Evolutionary conservation across 2,888 invertebrate species (phyloP).

Genomic region (Syritta pipiens): DNA sequence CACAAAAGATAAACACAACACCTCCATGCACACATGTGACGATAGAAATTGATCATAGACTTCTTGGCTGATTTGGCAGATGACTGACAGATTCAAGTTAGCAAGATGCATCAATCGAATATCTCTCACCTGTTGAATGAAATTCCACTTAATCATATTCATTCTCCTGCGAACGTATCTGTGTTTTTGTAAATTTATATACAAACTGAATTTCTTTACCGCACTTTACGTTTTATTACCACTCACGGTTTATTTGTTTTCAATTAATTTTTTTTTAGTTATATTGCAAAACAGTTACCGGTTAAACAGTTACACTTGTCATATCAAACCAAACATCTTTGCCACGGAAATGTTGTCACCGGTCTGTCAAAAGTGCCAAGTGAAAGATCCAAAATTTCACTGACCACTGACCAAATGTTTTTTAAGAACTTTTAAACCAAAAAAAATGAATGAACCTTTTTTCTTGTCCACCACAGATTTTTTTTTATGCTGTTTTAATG

Average conservation of each 20-base stretch:
- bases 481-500: constrained; percentile 34
- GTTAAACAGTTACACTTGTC: constrained; percentile 29
- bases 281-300: constrained; percentile 21
- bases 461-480: not conserved
- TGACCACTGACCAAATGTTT: not conserved
- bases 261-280: not conserved
- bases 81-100: not conserved
- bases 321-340: constrained; percentile 36
- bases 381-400: not conserved
- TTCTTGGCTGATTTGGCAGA: too few relatives aligned
- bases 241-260: constrained; percentile 20
- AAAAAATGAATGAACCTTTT: not conserved
- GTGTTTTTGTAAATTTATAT: not conserved
- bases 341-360: constrained; percentile 31
- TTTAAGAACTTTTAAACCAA: too few relatives aligned
- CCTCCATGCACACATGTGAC: too few relatives aligned
- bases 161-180: not conserved
- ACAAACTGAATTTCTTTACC: constrained; percentile 10
- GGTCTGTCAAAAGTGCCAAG: constrained; percentile 18
- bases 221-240: constrained; percentile 6
- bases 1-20: not conserved
- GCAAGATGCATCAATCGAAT: not conserved
- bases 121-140: constrained; percentile 49
- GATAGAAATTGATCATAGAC: too few relatives aligned
- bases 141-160: constrained; percentile 56